These are phyloP conservation scores for Labeo rohita DNA, from an alignment of 2,113 vertebrate species.

Conservation along the genomic window DNA sequence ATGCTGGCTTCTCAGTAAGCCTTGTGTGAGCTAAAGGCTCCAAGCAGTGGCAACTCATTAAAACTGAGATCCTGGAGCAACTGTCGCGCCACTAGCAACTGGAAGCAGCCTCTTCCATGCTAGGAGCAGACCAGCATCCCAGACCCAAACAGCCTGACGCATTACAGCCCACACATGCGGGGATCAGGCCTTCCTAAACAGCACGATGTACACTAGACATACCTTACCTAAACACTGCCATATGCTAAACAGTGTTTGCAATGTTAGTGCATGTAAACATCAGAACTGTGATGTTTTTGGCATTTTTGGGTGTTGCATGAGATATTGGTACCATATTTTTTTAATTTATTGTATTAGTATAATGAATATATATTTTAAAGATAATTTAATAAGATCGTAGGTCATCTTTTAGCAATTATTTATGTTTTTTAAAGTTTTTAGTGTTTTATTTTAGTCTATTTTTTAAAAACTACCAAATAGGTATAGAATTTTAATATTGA, in stretches of 20 bases:
- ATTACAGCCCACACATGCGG: conserved; percentile 3
- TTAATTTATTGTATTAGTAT: not conserved
- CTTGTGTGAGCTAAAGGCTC: conserved; percentile 72
- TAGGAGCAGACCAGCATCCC: conserved; percentile 64
- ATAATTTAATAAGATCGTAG: not conserved
- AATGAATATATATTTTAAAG: not conserved
- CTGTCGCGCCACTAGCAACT: conserved; percentile 69
- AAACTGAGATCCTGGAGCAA: conserved; percentile 76
- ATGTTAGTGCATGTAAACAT: not conserved
- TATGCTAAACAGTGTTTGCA: not conserved
- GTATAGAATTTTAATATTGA: not conserved
- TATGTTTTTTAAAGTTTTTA: no score
- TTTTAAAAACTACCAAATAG: not conserved
- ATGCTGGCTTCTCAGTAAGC: conserved; percentile 40
- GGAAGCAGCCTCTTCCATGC: conserved; percentile 66
- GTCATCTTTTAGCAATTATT: no score
- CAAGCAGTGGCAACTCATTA: conserved; percentile 74
- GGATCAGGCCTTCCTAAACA: not conserved
- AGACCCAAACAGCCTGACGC: not conserved
- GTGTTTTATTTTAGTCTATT: no score
- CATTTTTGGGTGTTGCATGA: not conserved
- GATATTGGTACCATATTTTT: not conserved
- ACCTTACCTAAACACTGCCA: not conserved
- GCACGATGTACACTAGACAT: not conserved
- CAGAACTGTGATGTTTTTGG: not conserved